Evolutionary conservation across 2,113 vertebrate species (phyloP), one percentile per base, ranked within the genome.

Genomic region (Parus major): DNA sequence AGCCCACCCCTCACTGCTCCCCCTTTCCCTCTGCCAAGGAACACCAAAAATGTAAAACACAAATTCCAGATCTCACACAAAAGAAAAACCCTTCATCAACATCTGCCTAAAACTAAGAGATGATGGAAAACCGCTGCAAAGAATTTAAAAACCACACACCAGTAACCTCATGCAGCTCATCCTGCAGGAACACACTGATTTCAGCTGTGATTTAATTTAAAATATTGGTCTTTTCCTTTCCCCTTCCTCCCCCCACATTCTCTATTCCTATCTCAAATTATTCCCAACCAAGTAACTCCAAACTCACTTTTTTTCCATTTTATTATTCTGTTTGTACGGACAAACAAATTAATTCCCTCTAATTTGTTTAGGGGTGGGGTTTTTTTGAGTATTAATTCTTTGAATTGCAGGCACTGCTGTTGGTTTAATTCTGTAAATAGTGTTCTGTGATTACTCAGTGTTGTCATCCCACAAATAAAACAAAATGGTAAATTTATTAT

Each of bases 371-470:
- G 61, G 21, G 15, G 15, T 2, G 15, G 15, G 15, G 15, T 2
- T 17, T 63, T 82, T 80, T 27, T 33, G 22, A 71, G 49, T 14
- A 82, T 78, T 71, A 91, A 87, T 88, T 80, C 75, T 66, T 94
- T 73, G 71, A 85, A 73, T 90, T 76, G 81, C 71, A 64, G 47
- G 69, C 72, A 72, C 42, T 73, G 50, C 49, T 66, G 78, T 70
- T 82, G 91, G 72, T 86, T 95, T 90, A 66, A 90, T 94, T 92
- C 72, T 41, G 56, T 52, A 84, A 94, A 94, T 47, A 91, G 70
- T 9, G 12, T 47, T 81, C 47, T 68, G n/a, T 70, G 73, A 89
- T 88, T 80, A 77, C 75, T 81, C 77, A 29, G 35, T 9, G 75
- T 68, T 84, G 68, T 81, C 75, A 57, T 46, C 57, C 78, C 5